Evolutionary conservation across 2,888 invertebrate genomes (phyloP).

Genomic region (Crepidodera aurea): DNA sequence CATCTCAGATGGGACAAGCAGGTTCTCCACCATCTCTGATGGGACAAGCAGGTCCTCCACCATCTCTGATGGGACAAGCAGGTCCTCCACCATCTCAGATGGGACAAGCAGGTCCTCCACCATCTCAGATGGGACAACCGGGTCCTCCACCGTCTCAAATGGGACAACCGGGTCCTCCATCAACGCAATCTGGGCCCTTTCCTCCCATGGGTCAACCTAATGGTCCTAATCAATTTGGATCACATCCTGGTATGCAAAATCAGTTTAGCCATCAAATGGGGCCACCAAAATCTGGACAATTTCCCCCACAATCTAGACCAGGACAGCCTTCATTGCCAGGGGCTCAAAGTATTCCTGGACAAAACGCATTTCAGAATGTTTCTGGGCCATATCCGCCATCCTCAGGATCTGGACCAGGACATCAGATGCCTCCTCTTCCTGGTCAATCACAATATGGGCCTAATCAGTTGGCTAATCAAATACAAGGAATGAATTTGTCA

Average conservation of each 20-base stretch:
- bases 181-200: not conserved
- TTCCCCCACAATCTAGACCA: constrained; percentile 2
- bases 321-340: constrained; percentile 25
- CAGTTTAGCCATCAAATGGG: constrained; percentile 11
- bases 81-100: not conserved
- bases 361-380: constrained; percentile 25
- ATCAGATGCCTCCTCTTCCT: constrained; percentile 35
- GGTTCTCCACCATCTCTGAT: too few relatives aligned
- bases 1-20: too few relatives aligned
- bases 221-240: constrained; percentile 14
- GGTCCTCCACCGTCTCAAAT: not conserved
- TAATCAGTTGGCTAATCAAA: constrained; percentile 57
- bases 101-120: too few relatives aligned
- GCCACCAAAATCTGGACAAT: constrained; percentile 26
- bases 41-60: constrained; percentile 1
- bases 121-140: not conserved
- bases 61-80: too few relatives aligned
- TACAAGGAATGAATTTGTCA: constrained; percentile 59
- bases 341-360: constrained; percentile 17
- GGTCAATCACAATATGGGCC: constrained; percentile 43
- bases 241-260: constrained; percentile 9
- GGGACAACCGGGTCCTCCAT: not conserved
- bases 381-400: constrained; percentile 32
- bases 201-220: constrained; percentile 9
- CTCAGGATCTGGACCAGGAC: not conserved